phyloP scores from a whole-genome alignment of 2,888 invertebrate species.

The Entomobrya proxima region DNA sequence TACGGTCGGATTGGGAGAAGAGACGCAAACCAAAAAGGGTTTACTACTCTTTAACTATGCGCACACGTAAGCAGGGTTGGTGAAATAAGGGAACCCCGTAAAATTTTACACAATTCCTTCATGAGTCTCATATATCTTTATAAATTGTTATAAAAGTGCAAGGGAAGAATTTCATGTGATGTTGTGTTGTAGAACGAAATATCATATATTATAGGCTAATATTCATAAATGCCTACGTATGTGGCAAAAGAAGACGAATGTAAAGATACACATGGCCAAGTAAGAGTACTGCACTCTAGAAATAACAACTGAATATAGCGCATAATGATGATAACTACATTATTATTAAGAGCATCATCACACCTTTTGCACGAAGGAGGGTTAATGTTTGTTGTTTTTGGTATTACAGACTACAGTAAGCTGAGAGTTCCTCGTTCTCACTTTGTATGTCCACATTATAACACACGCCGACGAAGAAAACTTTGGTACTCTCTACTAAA shows the following conservation, averaged over 20 bases:
- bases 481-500: neutral
- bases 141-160: conserved; percentile 43
- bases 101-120: neutral
- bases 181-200: neutral
- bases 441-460: conserved; percentile 22
- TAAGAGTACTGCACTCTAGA: neutral
- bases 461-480: conserved; percentile 6
- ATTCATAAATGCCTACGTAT: neutral
- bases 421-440: conserved; percentile 29
- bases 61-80: neutral
- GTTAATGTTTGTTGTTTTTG: conserved; percentile 8
- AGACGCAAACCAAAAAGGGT: neutral
- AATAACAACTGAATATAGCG: neutral
- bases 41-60: neutral
- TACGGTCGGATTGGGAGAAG: conserved; percentile 35
- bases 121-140: neutral
- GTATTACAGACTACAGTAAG: neutral
- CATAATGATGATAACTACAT: neutral
- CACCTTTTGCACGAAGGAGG: conserved; percentile 48
- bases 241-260: conserved; percentile 30
- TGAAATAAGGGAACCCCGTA: conserved; percentile 35
- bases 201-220: neutral
- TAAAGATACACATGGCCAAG: neutral
- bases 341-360: conserved; percentile 53
- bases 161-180: conserved; percentile 17